Evolutionary conservation across 2,797 vertebrate genomes (phyloP).

Genomic region (Galagoides demidoff): DNA sequence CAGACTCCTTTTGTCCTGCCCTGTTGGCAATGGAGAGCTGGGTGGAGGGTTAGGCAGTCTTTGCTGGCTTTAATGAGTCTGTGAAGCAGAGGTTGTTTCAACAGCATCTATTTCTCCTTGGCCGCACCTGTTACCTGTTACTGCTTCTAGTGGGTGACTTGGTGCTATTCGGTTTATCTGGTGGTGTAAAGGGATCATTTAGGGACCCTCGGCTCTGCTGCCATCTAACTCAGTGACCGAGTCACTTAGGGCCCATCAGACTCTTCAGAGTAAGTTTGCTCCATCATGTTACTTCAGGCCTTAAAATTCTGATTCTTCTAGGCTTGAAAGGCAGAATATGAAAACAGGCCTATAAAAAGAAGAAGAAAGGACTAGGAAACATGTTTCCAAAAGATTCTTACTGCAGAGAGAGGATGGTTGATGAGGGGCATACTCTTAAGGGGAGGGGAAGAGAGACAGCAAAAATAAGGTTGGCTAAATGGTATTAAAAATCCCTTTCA

Average conservation of each 20-base stretch:
- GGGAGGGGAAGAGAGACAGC: background rate
- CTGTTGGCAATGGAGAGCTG: background rate
- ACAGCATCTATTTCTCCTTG: background rate
- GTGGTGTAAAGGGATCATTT: background rate
- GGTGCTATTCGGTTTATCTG: background rate
- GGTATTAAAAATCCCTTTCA: constrained; percentile 37
- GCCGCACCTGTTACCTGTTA: background rate
- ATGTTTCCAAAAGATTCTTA: constrained; percentile 8
- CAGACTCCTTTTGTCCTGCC: background rate
- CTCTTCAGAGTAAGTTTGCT: background rate
- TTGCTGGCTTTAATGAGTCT: background rate
- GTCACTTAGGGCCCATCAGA: background rate
- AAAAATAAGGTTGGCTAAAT: constrained; percentile 45
- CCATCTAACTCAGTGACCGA: background rate
- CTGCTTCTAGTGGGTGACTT: background rate
- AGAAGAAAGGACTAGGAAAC: background rate
- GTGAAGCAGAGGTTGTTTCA: background rate
- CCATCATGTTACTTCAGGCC: background rate
- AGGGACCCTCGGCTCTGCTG: background rate
- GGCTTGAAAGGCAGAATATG: background rate
- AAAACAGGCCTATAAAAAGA: background rate
- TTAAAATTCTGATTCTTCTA: constrained; percentile 12
- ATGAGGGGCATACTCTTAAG: background rate
- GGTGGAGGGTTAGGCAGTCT: background rate
- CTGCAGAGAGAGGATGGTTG: background rate